Base-by-base conservation (phyloP, 92 coral and sea anemone species). In the Epizoanthus fatuus region DNA sequence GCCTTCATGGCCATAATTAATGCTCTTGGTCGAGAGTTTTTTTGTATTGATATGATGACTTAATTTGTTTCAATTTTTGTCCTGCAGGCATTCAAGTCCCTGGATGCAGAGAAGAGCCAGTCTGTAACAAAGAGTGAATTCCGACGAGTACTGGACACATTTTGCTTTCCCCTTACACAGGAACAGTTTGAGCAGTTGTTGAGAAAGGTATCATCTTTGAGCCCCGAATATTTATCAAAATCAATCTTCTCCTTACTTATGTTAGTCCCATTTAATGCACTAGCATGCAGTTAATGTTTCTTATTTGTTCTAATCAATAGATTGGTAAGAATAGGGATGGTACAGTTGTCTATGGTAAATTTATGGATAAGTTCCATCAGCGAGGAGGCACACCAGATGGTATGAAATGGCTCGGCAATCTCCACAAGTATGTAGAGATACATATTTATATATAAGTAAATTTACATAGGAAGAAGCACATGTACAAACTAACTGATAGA, bases 111-210 rank as follows among this genome's bases (percentile, higher is more conserved):
- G 51, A 95, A 90, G 75, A 87, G 86, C 72, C 88, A 69, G 47
- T 86, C 97, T 20, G 91, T 97, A 60, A 95, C 99, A 1, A 93
- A 94, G 78, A 89, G 95, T 81, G 99, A 97, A 82, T 97, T 97
- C 81, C 82, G 85, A 39, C 85, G 96, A 84, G 99, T 96, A 4
- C 78, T 97, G 38, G 94, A 91, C 32, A 88, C 92, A 17, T 97
- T 95, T 72, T 97, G 99, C 75, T 86, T 93, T 40, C 93, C 97
- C 17, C 81, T 97, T 37, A 89, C 99, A 0, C 95, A 91, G 56
- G 97, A 95, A 38, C 95, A 97, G 80, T 89, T 97, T 80, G 89
- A 79, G 1, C 92, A 97, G 78, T 90, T 97, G 9, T 11, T 95
- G 32, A 91, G 84, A 81, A 97, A 97, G 98, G 99, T 97, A 65